A percentile compares a stretch with the other conserved stretches of the same genome.
Evolutionary conservation across 2,888 invertebrate genomes (phyloP).

Genomic region (Pollenia griseotomentosa): DNA sequence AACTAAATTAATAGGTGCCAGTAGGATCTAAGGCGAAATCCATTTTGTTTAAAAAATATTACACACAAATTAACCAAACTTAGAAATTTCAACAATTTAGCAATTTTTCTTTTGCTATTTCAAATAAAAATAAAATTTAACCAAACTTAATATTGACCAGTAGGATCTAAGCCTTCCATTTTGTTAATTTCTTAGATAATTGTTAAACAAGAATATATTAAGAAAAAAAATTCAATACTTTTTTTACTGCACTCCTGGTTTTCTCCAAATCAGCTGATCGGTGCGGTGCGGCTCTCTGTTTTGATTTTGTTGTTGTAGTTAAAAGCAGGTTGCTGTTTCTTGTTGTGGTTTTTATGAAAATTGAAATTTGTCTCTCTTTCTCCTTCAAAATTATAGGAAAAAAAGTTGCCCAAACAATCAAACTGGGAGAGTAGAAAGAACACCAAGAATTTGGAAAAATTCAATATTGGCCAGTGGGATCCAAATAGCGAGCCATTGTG

Average conservation of each 20-base stretch:
- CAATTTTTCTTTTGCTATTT: background rate
- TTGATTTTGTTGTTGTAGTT: conserved; percentile 53
- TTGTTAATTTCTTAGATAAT: conserved; percentile 54
- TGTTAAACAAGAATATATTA: background rate
- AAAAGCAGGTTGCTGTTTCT: conserved; percentile 23
- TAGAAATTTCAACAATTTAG: background rate
- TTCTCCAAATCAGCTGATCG: conserved; percentile 62
- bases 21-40: conserved; percentile 82
- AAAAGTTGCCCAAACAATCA: conserved; percentile 19
- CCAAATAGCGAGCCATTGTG: conserved; percentile 82
- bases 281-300: conserved; percentile 61
- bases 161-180: conserved; percentile 83
- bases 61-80: background rate
- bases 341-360: conserved; percentile 41
- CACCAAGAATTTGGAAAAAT: conserved; percentile 1
- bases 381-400: conserved; percentile 18
- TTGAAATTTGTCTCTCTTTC: conserved; percentile 43
- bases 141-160: conserved; percentile 82
- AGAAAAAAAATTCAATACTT: conserved; percentile 14
- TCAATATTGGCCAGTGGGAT: conserved; percentile 84
- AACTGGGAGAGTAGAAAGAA: conserved; percentile 22
- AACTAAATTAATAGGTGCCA: conserved; percentile 80
- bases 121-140: conserved; percentile 10
- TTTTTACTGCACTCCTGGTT: conserved; percentile 30
- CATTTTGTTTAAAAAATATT: conserved; percentile 76